Percentiles rank a stretch among this genome's conserved stretches.
Conservation (phyloP, 2,888 invertebrate species). For the Nomada ferruginata region DNA sequence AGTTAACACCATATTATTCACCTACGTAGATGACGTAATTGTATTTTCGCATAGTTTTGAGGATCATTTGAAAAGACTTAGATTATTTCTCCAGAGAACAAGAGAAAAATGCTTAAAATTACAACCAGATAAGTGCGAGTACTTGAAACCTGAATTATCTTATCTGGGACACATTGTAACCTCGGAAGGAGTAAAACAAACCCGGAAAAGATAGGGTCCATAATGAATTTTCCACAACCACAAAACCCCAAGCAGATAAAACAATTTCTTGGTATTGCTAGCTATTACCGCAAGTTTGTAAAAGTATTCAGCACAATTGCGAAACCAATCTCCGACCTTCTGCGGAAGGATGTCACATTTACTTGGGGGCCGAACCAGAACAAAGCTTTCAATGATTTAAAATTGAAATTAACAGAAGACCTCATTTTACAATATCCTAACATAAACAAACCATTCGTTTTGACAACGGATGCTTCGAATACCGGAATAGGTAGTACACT, state of each 20-base stretch:
- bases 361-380: neutral
- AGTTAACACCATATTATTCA: neutral
- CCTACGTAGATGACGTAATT: no score
- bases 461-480: constrained; percentile 8
- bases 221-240: no score
- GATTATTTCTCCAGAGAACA: neutral
- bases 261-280: no score
- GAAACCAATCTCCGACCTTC: neutral
- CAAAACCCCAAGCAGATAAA: no score
- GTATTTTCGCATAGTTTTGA: neutral
- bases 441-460: neutral
- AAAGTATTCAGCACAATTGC: neutral
- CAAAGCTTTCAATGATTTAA: neutral
- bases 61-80: neutral
- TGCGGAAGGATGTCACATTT: neutral
- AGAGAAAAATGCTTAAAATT: neutral
- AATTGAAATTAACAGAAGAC: neutral
- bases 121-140: neutral
- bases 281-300: neutral
- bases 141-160: neutral
- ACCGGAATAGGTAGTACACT: neutral
- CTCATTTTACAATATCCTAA: neutral
- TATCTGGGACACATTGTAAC: neutral
- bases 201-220: neutral
- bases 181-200: neutral